Conservation (phyloP, 2,113 vertebrate species). For the Acrocephalus kingi region DNA sequence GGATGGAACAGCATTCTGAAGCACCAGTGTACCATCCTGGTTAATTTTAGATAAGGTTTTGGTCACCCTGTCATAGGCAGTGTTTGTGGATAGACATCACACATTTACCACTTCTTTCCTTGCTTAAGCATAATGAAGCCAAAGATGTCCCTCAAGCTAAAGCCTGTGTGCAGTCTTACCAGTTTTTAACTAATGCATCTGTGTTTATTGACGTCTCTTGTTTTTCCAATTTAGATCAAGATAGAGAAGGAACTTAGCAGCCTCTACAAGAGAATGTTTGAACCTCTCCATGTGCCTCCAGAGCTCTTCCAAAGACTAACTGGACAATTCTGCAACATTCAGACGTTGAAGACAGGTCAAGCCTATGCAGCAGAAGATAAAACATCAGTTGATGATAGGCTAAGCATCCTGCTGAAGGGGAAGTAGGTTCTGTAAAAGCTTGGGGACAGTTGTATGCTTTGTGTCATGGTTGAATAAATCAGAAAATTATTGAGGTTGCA, state of each 20-base stretch:
- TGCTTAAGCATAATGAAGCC: not conserved
- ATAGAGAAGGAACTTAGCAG: constrained; percentile 91
- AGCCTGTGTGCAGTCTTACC: not conserved
- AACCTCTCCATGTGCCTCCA: constrained; percentile 92
- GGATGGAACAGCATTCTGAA: not conserved
- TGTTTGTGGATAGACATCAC: not conserved
- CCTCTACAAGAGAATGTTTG: constrained; percentile 92
- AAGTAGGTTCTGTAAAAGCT: constrained; percentile 79
- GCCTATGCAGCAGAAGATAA: constrained; percentile 93
- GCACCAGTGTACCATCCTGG: not conserved
- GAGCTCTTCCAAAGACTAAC: constrained; percentile 93
- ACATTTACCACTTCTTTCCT: not conserved
- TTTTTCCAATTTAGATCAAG: constrained; percentile 84
- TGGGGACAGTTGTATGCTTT: not conserved
- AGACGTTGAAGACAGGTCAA: constrained; percentile 89
- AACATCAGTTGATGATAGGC: constrained; percentile 94
- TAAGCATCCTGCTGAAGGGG: constrained; percentile 96
- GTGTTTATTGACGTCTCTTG: not conserved
- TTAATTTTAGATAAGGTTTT: not conserved
- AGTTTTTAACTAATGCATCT: not conserved
- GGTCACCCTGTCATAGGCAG: not conserved
- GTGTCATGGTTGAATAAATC: not conserved
- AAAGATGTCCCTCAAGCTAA: not conserved
- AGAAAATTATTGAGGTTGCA: not conserved
- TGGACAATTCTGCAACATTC: constrained; percentile 95